These are phyloP conservation scores for Ellobium chinense DNA, from an alignment of 2,888 invertebrate genomes.

Conservation along the genomic window DNA sequence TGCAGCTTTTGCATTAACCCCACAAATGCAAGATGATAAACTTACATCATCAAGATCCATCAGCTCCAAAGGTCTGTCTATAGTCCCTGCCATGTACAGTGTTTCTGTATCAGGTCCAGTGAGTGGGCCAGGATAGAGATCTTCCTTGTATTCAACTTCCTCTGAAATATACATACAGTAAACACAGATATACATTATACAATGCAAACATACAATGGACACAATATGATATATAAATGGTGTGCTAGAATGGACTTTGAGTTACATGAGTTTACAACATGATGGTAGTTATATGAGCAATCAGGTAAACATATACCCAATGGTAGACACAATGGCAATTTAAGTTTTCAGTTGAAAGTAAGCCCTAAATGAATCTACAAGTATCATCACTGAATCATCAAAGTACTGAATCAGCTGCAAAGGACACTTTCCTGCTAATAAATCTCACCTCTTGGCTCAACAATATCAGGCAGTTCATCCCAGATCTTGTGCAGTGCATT, in stretches of 20 bases:
- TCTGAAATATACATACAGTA: constrained; percentile 58
- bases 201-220: not conserved
- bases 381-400: too few relatives aligned
- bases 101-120: constrained; percentile 52
- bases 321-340: not conserved
- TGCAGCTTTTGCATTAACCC: too few relatives aligned
- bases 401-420: too few relatives aligned
- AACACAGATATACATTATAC: too few relatives aligned
- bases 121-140: constrained; percentile 70
- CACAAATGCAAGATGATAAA: too few relatives aligned
- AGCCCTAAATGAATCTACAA: too few relatives aligned
- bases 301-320: constrained; percentile 37
- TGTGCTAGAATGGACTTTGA: constrained; percentile 53
- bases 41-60: constrained; percentile 53
- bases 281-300: too few relatives aligned
- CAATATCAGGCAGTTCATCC: constrained; percentile 43
- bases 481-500: constrained; percentile 27
- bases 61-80: constrained; percentile 56
- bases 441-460: constrained; percentile 25
- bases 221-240: constrained; percentile 55
- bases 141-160: constrained; percentile 72
- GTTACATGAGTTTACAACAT: constrained; percentile 64
- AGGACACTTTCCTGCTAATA: too few relatives aligned
- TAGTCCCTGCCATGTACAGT: constrained; percentile 49
- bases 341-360: not conserved